A percentile compares a stretch with the other conserved stretches of the same genome.
These are phyloP conservation scores for Drosophila arawakana DNA, from an alignment of 1,140 invertebrate species.

Conservation along the genomic window DNA sequence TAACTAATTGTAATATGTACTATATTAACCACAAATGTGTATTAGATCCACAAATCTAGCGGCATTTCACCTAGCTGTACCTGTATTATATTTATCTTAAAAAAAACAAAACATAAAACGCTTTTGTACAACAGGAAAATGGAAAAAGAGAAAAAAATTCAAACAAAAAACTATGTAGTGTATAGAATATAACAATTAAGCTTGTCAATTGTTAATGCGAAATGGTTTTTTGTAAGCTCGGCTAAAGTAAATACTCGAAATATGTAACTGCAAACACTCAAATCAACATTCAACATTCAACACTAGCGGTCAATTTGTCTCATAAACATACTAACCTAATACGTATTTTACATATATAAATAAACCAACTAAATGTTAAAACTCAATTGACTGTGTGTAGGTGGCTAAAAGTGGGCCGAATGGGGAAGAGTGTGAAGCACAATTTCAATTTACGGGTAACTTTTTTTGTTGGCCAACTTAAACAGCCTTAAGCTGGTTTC, in stretches of 20 bases:
- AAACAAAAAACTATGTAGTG: slow-evolving; percentile 4
- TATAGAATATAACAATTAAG: slow-evolving; percentile 32
- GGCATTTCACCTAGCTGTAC: slow-evolving; percentile 61
- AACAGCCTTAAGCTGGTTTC: slow-evolving; percentile 34
- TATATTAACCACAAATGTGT: slow-evolving; percentile 29
- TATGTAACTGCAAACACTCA: slow-evolving; percentile 42
- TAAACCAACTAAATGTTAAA: slow-evolving; percentile 74
- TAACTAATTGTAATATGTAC: slow-evolving; percentile 38
- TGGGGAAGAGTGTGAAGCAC: slow-evolving; percentile 7
- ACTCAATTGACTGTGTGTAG: neutral
- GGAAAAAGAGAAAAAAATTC: neutral
- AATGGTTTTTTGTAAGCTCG: slow-evolving; percentile 46
- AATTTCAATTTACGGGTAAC: slow-evolving; percentile 27
- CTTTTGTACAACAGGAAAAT: slow-evolving; percentile 22
- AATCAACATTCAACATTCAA: slow-evolving; percentile 6
- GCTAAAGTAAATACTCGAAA: slow-evolving; percentile 60
- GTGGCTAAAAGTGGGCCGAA: neutral
- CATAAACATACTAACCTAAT: slow-evolving; percentile 52
- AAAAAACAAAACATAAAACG: slow-evolving; percentile 7
- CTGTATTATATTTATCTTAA: slow-evolving; percentile 50
- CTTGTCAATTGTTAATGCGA: slow-evolving; percentile 72
- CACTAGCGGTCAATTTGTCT: slow-evolving; percentile 58
- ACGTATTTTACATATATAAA: slow-evolving; percentile 70
- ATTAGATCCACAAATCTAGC: slow-evolving; percentile 23
- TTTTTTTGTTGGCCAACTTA: slow-evolving; percentile 6